Conservation (phyloP, 2,113 vertebrate genomes). For the Dipodomys ordii region DNA sequence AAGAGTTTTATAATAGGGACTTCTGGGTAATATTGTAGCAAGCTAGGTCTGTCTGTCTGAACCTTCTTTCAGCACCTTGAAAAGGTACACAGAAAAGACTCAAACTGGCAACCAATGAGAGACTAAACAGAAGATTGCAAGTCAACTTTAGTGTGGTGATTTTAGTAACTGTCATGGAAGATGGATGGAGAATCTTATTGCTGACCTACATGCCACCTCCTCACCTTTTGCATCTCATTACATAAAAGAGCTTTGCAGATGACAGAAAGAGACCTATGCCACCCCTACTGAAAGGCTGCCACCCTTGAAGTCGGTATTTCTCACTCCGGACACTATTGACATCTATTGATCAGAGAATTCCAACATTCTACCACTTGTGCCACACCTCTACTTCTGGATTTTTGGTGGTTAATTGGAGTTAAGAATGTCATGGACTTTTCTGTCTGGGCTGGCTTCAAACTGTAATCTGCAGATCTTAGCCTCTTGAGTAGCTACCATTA, state of each 20-base stretch:
- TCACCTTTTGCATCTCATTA: not conserved
- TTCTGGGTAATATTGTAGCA: not conserved
- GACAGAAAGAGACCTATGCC: not conserved
- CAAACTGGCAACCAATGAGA: not conserved
- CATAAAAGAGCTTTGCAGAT: not conserved
- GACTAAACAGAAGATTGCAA: not conserved
- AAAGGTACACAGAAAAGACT: not conserved
- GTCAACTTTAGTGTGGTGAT: not conserved
- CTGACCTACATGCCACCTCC: not conserved
- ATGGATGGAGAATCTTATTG: not conserved
- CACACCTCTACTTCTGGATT: too few species aligned
- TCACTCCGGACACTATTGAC: not conserved
- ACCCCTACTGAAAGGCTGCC: not conserved
- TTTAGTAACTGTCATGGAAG: not conserved
- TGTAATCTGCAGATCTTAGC: too few species aligned
- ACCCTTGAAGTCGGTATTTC: not conserved
- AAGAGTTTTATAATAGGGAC: not conserved
- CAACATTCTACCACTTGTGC: not conserved
- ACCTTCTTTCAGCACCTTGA: not conserved
- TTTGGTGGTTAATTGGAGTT: too few species aligned
- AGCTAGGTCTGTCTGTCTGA: not conserved
- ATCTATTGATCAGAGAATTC: not conserved
- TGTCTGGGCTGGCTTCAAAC: too few species aligned
- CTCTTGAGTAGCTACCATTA: too few species aligned
- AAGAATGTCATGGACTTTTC: too few species aligned